Conservation (phyloP, 2,113 vertebrate species). For the Odocoileus hemionus region DNA sequence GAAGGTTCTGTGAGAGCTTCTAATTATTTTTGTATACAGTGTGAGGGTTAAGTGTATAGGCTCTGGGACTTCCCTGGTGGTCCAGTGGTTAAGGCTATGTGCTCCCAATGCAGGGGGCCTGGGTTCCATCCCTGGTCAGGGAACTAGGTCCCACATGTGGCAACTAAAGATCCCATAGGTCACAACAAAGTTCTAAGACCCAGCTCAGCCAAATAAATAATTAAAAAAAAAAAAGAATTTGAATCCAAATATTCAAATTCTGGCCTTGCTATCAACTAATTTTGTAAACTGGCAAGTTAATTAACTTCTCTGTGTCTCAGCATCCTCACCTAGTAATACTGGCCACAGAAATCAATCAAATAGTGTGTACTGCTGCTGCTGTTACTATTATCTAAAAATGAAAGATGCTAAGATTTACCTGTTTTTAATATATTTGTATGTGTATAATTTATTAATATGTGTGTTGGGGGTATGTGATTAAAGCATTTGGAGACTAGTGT, state of each 20-base stretch:
- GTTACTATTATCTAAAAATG: not conserved
- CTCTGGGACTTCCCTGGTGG: not conserved
- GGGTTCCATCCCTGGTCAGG: not conserved
- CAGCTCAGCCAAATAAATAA: not conserved
- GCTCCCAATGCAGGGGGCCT: not conserved
- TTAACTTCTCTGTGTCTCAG: not conserved
- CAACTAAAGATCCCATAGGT: not conserved
- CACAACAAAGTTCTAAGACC: not conserved
- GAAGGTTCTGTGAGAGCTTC: not conserved
- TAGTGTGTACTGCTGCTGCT: not conserved
- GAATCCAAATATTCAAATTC: not conserved
- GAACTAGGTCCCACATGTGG: not conserved
- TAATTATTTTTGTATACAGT: not conserved
- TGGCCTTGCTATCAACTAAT: not conserved
- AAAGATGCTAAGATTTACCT: not conserved
- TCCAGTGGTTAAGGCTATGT: not conserved
- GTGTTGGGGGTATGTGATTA: too few relatives aligned
- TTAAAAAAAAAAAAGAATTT: not conserved
- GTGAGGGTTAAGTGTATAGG: not conserved
- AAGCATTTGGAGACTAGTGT: not conserved
- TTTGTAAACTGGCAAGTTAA: not conserved
- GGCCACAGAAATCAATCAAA: not conserved
- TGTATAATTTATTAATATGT: not conserved
- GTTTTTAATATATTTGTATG: not conserved
- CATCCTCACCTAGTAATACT: not conserved